Evolutionary conservation across 2,113 vertebrate species (phyloP), one percentile per base, ranked within the genome.

Genomic region (Chloebia gouldiae): DNA sequence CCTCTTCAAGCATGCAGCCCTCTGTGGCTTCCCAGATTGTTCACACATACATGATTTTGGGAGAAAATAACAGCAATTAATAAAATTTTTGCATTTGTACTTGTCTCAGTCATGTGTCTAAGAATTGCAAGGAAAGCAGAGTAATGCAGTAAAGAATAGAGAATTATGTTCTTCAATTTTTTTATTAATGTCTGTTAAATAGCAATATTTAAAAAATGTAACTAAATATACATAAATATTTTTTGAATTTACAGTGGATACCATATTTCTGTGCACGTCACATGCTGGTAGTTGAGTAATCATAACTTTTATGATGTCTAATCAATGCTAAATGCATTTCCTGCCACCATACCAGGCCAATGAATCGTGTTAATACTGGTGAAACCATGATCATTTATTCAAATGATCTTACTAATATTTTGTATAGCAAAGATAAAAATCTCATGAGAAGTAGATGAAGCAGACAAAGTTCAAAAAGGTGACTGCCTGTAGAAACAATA

Each of bases 121-220:
- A 78, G n/a, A 80, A 60, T 15, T 90, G 13, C 30, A 80, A 86
- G 8, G 33, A 78, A 66, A 86, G 13, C 25, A 44, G 25, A 71
- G 4, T 51, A 94, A 61, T 63, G 35, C 20, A 70, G 73, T 47
- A 95, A 83, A 92, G 42, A 93, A 71, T 59, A 88, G 31, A 95
- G 31, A 35, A 63, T 49, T 31, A 13, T 31, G 4, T 81, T 91
- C n/a, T 85, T 91, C 21, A 69, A 6, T 28, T 82, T 87, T 90
- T 92, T 87, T 72, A 88, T 94, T 93, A 94, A 91, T 92, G 3
- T 81, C 28, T 82, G 40, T 78, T 93, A 81, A 95, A 88, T 88
- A 90, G 56, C 61, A 95, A 64, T 93, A 90, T 93, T 96, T 79
- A 0, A 71, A 73, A 95, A 93, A 93, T 59, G 44, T 92, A 94